Percentiles rank a stretch among this genome's conserved stretches.
Evolutionary conservation across 2,113 vertebrate genomes (phyloP).

Genomic region (Potamarius usumacintae): DNA sequence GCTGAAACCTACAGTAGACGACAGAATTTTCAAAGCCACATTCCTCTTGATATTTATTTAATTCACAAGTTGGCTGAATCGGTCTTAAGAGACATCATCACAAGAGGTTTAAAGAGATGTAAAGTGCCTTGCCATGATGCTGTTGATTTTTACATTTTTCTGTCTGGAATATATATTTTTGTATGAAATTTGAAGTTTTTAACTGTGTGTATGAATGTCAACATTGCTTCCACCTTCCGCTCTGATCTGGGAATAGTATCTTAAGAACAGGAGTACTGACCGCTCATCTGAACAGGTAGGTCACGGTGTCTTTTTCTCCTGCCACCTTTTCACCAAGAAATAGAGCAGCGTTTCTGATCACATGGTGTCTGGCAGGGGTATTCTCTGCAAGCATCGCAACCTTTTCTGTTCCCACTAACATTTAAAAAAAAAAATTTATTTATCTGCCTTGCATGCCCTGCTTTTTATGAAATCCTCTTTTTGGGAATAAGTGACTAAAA

Average conservation of each 20-base stretch:
- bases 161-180: conserved; percentile 10
- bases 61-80: background rate
- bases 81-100: background rate
- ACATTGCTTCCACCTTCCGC: conserved; percentile 53
- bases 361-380: conserved; percentile 37
- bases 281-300: conserved; percentile 71
- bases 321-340: conserved; percentile 32
- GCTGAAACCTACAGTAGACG: too few species aligned
- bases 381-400: background rate
- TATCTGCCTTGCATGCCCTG: conserved; percentile 49
- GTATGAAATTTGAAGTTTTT: background rate
- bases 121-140: conserved; percentile 47
- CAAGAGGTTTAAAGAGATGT: background rate
- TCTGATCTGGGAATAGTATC: conserved; percentile 47
- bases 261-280: conserved; percentile 44
- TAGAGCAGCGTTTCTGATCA: conserved; percentile 45
- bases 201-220: conserved; percentile 26
- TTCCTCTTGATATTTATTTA: background rate
- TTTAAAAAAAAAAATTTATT: conserved; percentile 16
- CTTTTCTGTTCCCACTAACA: conserved; percentile 22
- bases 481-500: conserved; percentile 43
- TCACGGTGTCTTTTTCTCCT: conserved; percentile 58
- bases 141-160: conserved; percentile 30
- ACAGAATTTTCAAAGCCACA: background rate
- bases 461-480: conserved; percentile 38